Percentiles rank a stretch among this genome's conserved stretches.
These are phyloP conservation scores for Caradrina kadenii DNA, from an alignment of 2,888 invertebrate species.

Conservation along the genomic window DNA sequence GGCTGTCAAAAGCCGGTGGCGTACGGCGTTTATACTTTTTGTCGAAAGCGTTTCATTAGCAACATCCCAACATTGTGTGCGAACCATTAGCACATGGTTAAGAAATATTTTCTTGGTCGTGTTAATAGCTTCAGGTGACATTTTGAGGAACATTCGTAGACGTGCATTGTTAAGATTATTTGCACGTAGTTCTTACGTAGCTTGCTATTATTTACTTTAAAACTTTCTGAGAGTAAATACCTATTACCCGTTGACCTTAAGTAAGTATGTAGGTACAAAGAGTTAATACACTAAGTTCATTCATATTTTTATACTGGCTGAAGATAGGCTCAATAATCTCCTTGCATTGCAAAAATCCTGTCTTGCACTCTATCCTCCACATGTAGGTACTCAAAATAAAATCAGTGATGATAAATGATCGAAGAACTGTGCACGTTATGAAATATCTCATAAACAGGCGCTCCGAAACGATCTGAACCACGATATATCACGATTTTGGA, in stretches of 20 bases:
- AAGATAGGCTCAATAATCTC: background rate
- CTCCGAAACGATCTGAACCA: conserved; percentile 73
- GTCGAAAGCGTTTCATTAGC: conserved; percentile 81
- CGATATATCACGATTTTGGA: conserved; percentile 88
- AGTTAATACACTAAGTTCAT: background rate
- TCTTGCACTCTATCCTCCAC: conserved; percentile 20
- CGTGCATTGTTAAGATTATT: conserved; percentile 32
- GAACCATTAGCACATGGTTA: conserved; percentile 77
- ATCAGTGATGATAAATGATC: conserved; percentile 80
- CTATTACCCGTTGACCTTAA: background rate
- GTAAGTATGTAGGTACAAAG: background rate
- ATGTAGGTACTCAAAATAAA: conserved; percentile 48
- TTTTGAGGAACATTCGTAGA: conserved; percentile 27
- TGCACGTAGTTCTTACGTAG: conserved; percentile 24
- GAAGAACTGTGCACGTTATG: conserved; percentile 76
- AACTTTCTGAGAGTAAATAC: conserved; percentile 23
- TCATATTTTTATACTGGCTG: background rate
- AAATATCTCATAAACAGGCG: conserved; percentile 89
- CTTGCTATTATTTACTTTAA: conserved; percentile 17
- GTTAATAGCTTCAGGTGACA: conserved; percentile 66
- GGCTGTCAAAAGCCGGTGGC: conserved; percentile 76
- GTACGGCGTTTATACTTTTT: conserved; percentile 68
- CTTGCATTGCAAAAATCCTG: conserved; percentile 22
- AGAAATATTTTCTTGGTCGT: conserved; percentile 73
- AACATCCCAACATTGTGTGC: conserved; percentile 71